Conservation (phyloP, 1,140 invertebrate species). For the Papilio glaucus region DNA sequence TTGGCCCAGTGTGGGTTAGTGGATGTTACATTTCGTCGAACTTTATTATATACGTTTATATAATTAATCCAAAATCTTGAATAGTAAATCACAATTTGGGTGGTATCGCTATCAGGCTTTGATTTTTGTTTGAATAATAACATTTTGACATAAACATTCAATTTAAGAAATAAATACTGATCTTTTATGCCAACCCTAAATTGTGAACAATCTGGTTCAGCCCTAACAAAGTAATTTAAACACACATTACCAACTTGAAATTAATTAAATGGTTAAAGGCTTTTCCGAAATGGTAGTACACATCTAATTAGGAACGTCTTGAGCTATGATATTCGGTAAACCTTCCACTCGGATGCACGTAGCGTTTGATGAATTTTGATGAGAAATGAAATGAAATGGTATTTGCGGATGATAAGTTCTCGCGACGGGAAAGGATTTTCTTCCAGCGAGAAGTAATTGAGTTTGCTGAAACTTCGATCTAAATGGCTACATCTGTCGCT, state of each 20-base stretch:
- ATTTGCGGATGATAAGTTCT: background rate
- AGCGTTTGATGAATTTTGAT: slow-evolving; percentile 15
- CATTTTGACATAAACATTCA: no score
- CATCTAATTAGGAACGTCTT: background rate
- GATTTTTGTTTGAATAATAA: no score
- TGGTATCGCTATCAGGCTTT: no score
- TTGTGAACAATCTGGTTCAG: no score
- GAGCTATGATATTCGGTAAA: background rate
- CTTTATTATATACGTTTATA: no score
- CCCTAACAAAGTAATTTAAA: background rate
- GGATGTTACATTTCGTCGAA: no score
- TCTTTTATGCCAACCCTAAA: no score
- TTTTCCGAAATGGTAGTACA: background rate
- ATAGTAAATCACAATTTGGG: no score
- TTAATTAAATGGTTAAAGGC: slow-evolving; percentile 3
- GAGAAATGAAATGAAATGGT: background rate
- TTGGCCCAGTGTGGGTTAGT: no score
- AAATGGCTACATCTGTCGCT: background rate
- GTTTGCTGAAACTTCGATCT: slow-evolving; percentile 11
- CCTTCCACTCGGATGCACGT: background rate
- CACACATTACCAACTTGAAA: background rate
- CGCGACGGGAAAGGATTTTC: background rate
- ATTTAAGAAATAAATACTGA: background rate
- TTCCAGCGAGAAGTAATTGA: background rate
- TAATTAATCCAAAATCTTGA: no score